Evolutionary conservation across 1,140 invertebrate species (phyloP), one percentile per base, ranked within the genome.

Genomic region (Adelges cooleyi): DNA sequence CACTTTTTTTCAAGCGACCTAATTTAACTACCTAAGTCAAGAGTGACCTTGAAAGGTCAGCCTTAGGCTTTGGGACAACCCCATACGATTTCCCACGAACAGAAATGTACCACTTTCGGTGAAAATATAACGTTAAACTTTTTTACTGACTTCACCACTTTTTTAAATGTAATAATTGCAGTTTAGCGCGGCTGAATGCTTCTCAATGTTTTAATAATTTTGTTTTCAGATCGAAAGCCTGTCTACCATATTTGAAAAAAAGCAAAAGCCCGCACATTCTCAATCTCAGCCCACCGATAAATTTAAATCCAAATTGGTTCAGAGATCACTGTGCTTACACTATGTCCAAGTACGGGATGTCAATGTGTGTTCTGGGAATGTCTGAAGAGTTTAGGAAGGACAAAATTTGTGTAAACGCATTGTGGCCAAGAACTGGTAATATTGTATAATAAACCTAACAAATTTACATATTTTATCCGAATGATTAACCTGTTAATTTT

Each of bases 331-430:
- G 95, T 50, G 94, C 93, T 1, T 99, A 98, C 74, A 97, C 95
- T 0, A 97, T 98, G 84, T 89, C 95, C 1, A 99, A 99, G 72
- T 98, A 95, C 73, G 95, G 95, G 17, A 99, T 99, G 96, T 96
- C 92, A 1, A 92, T 99, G 91, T 98, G 93, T 77, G 92, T 90
- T 1, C 77, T 99, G 11, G 95, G 96, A 38, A 96, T 98, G 92
- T 80, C 91, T 38, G 90, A 89, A 69, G 96, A 99, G 78, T 89
- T 97, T 68, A 84, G 82, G 70, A 75, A 80, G 9, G 80, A 86
- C 65, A 85, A 86, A 52, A 87, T 99, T 69, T 92, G 87, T 38
- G 94, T 98, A 1, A 99, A 99, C 78, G 92, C 95, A 3, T 77
- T 99, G 0, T 99, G 96, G 96, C 95, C 95, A 1, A 84, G 81